Conservation (phyloP, 2,113 vertebrate genomes). For the Smithornis capensis region DNA sequence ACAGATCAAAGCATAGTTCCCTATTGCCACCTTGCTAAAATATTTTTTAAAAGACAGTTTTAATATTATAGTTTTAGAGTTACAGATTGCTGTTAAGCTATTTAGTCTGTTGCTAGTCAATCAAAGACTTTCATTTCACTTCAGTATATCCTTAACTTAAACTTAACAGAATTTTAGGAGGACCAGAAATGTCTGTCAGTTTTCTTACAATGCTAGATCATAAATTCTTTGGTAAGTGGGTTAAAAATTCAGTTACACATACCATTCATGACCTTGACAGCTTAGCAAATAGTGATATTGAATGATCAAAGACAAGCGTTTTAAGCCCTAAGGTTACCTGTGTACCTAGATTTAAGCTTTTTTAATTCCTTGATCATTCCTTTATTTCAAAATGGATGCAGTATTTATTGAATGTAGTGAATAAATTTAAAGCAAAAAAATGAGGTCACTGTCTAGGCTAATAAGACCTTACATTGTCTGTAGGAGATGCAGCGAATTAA, state of each 20-base stretch:
- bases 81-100: slow-evolving; percentile 75
- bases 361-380: background rate
- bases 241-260: slow-evolving; percentile 60
- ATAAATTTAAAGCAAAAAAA: background rate
- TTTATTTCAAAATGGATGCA: background rate
- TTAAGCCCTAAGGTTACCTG: slow-evolving; percentile 23
- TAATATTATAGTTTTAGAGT: slow-evolving; percentile 74
- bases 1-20: slow-evolving; percentile 74
- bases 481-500: background rate
- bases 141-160: slow-evolving; percentile 67
- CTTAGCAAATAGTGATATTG: slow-evolving; percentile 26
- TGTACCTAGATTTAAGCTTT: background rate
- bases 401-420: background rate
- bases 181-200: slow-evolving; percentile 54
- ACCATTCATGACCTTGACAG: slow-evolving; percentile 46
- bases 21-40: slow-evolving; percentile 77
- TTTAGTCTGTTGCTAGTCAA: slow-evolving; percentile 73
- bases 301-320: slow-evolving; percentile 44
- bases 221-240: slow-evolving; percentile 61
- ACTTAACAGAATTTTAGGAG: slow-evolving; percentile 59
- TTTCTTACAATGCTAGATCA: slow-evolving; percentile 58
- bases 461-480: background rate
- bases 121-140: slow-evolving; percentile 72
- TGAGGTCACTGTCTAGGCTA: background rate
- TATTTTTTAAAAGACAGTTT: slow-evolving; percentile 76